Conservation (phyloP, 1,140 invertebrate species). For the Callitettix versicolor region DNA sequence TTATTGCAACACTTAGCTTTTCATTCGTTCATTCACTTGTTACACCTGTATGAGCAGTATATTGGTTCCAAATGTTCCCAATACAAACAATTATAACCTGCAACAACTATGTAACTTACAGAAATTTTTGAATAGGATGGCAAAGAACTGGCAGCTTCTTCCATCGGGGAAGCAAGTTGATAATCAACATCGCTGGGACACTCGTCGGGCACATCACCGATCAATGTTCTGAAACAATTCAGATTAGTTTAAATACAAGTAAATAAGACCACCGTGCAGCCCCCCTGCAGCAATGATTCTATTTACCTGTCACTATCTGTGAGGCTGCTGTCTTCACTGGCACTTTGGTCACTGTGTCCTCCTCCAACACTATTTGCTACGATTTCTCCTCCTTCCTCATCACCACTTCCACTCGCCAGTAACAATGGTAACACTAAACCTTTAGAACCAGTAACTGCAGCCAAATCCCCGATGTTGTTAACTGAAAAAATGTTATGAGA, state of each 20-base stretch:
- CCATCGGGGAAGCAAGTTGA: not conserved
- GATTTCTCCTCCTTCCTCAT: slow-evolving; percentile 16
- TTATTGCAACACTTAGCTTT: no score
- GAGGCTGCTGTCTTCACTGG: slow-evolving; percentile 66
- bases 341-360: slow-evolving; percentile 46
- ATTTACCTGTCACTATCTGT: slow-evolving; percentile 55
- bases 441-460: slow-evolving; percentile 20
- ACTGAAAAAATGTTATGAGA: no score
- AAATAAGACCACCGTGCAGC: no score
- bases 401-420: slow-evolving; percentile 4
- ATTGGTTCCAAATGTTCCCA: no score
- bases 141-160: slow-evolving; percentile 1
- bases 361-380: slow-evolving; percentile 7
- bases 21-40: no score
- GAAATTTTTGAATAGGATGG: no score
- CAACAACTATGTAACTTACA: no score
- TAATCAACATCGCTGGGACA: slow-evolving; percentile 2
- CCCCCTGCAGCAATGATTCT: no score
- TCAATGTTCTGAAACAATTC: slow-evolving; percentile 17
- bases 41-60: no score
- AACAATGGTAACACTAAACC: slow-evolving; percentile 14
- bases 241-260: not conserved
- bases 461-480: slow-evolving; percentile 17
- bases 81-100: no score
- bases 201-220: slow-evolving; percentile 21